Conservation (phyloP, 2,888 invertebrate genomes). For the Netelia virgata region DNA sequence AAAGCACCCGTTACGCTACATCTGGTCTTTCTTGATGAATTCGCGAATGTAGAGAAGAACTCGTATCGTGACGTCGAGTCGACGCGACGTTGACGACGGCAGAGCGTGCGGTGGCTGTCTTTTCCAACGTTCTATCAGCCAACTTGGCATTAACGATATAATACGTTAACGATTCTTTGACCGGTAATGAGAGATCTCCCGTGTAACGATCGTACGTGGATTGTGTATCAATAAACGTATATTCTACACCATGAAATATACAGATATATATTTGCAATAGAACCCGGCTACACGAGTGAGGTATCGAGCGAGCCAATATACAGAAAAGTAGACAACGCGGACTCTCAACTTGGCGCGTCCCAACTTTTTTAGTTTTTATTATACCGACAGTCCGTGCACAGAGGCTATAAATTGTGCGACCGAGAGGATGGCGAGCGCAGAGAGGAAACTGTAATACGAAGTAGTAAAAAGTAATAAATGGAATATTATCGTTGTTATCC, state of each 20-base stretch:
- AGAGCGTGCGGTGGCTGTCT: constrained; percentile 47
- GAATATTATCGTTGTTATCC: constrained; percentile 52
- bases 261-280: background rate
- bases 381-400: constrained; percentile 13
- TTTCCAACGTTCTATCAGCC: constrained; percentile 54
- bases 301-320: constrained; percentile 21
- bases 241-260: constrained; percentile 5
- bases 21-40: constrained; percentile 61
- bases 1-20: constrained; percentile 42
- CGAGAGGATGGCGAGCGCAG: constrained; percentile 39
- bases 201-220: constrained; percentile 73
- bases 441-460: constrained; percentile 59
- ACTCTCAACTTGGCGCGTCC: constrained; percentile 57
- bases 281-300: background rate
- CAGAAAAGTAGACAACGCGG: constrained; percentile 50
- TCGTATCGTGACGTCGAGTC: constrained; percentile 55
- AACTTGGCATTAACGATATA: constrained; percentile 70
- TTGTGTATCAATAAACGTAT: constrained; percentile 68
- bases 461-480: constrained; percentile 64
- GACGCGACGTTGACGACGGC: constrained; percentile 34
- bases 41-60: constrained; percentile 63
- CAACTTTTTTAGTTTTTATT: constrained; percentile 40
- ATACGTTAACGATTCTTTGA: constrained; percentile 70
- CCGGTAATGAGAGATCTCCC: constrained; percentile 72
- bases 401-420: constrained; percentile 70